Base-by-base conservation (phyloP, 2,888 invertebrate genomes). In the Caenorhabditis japonica region DNA sequence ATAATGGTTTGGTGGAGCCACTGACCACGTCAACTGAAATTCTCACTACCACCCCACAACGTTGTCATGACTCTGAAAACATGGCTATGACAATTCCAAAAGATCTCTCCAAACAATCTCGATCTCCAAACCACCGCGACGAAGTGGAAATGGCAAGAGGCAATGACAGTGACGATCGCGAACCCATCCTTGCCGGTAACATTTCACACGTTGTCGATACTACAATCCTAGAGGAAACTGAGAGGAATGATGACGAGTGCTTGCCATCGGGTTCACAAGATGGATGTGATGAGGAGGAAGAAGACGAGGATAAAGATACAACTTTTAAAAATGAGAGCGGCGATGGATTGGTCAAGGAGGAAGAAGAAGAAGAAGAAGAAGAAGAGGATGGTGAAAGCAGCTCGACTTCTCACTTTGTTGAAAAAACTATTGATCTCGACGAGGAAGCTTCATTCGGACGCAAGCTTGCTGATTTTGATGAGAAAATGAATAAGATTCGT, bases 401-500 rank as follows among this genome's bases (percentile, higher is more conserved):
- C n/a, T 10, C 5, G 5, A 7, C 30, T 30, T 7, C 52, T 19
- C 61, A 53, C 30, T 34, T 17, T 33, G 19, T 39, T 3, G 64
- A 64, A 19, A 21, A 64, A 4, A 56, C 66, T 12, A 49, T 66
- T 13, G 56, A 56, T 8, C 12, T 55, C 15, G 44, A 55, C 12
- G 46, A 34, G 0, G 15, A 56, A n/a, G 4, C 33, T 19, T 21
- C 21, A 17, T 46, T 46, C n/a, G 19, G 23, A 15, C 23, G 25
- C 7, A 27, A 13, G 4, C 10, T n/a, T 2, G 13, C 4, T 15
- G 58, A 59, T 8, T 23, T 27, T n/a, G 21, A 59, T 4, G n/a
- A 39, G 30, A 5, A 19, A 5, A 23, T 58, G 15, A 43, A 36
- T 1, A 19, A 34, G 7, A 36, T 43, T 4, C 25, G 19, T 5